phyloP scores from a whole-genome alignment of 2,113 vertebrate genomes.

The Phrynosoma blainvillii region DNA sequence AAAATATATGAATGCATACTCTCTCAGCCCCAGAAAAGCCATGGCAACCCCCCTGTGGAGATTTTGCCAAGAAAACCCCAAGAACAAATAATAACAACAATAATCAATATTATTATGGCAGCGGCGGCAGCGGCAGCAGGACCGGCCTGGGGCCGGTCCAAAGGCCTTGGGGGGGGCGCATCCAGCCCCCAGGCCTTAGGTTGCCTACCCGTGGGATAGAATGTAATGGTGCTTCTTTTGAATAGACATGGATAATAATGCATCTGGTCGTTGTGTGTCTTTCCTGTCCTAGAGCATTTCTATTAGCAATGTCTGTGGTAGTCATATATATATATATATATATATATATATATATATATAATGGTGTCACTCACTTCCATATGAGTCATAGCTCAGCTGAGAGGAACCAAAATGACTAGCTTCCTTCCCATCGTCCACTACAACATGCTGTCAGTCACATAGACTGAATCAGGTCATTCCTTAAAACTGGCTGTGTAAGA shows the following conservation, averaged over 20 bases:
- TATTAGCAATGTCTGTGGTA: background rate
- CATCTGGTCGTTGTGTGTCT: background rate
- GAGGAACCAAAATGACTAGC: slow-evolving; percentile 6
- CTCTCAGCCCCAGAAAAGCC: too few species aligned
- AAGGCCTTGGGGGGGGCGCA: too few species aligned
- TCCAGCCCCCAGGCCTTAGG: too few species aligned
- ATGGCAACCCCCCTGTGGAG: too few species aligned
- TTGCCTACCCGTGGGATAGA: too few species aligned
- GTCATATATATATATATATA: background rate
- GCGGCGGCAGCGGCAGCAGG: too few species aligned
- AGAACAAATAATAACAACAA: too few species aligned
- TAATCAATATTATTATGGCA: too few species aligned
- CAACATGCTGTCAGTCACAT: background rate
- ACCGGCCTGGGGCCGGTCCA: too few species aligned
- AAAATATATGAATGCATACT: too few species aligned
- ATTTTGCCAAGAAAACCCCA: too few species aligned
- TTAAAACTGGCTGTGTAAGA: background rate
- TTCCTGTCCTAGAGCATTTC: background rate
- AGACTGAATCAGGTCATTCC: background rate
- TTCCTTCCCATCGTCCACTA: slow-evolving; percentile 7
- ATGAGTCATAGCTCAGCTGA: slow-evolving; percentile 21
- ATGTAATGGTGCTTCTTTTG: background rate
- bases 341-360: background rate
- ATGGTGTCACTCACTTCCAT: background rate
- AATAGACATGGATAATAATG: background rate